Percentiles rank a stretch among this genome's conserved stretches.
Conservation (phyloP, 1,140 invertebrate genomes). For the Drosophila eugracilis region DNA sequence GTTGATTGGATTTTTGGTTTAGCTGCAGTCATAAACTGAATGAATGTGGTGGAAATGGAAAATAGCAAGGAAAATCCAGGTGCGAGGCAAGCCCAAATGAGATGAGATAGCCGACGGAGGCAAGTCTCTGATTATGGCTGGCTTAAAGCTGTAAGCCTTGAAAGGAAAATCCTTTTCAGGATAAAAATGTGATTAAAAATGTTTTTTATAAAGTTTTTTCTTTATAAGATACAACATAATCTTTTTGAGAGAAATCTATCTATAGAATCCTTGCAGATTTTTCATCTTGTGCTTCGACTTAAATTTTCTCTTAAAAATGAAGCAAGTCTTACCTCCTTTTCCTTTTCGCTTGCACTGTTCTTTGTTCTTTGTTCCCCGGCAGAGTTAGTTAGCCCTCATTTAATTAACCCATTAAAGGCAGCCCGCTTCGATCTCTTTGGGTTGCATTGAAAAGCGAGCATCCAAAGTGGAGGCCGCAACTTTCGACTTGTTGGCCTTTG, state of each 20-base stretch:
- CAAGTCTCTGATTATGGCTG: background rate
- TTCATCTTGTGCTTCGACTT: too few relatives aligned
- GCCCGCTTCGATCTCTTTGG: constrained; percentile 42
- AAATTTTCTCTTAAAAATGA: background rate
- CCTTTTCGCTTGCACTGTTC: background rate
- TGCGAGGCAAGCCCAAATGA: constrained; percentile 26
- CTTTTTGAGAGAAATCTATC: too few relatives aligned
- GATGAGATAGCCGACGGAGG: constrained; percentile 2
- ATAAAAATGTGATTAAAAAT: too few relatives aligned
- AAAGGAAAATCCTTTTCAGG: background rate
- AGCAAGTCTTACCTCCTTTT: background rate
- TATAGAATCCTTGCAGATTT: too few relatives aligned
- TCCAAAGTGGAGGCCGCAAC: constrained; percentile 54
- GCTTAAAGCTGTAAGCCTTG: constrained; percentile 27
- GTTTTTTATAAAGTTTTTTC: too few relatives aligned
- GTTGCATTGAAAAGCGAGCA: constrained; percentile 25
- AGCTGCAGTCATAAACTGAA: constrained; percentile 45
- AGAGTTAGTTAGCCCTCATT: constrained; percentile 42
- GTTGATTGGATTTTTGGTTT: constrained; percentile 61
- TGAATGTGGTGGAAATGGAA: constrained; percentile 20
- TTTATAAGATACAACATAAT: too few relatives aligned
- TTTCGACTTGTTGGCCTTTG: constrained; percentile 72
- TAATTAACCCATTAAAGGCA: constrained; percentile 64
- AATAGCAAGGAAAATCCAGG: constrained; percentile 1
- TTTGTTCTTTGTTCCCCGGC: background rate